Evolutionary conservation across 1,140 invertebrate species (phyloP).

Genomic region (Mesaphorura yosii): DNA sequence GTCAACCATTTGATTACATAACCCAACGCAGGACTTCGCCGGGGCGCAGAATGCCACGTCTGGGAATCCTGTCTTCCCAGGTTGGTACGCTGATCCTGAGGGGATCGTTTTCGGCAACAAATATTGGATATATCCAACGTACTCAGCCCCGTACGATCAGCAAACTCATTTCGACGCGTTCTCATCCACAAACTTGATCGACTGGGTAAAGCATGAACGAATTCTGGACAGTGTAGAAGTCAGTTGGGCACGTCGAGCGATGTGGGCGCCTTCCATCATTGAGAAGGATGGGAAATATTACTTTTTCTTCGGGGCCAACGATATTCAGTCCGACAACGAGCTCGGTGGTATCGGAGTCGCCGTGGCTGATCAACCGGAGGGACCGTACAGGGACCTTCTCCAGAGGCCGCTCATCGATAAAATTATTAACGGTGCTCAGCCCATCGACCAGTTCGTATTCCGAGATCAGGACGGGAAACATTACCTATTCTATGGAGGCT

Average conservation of each 20-base stretch:
- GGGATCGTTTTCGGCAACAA: slow-evolving; percentile 8
- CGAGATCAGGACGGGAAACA: slow-evolving; percentile 6
- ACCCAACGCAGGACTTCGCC: too few species aligned
- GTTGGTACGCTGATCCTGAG: slow-evolving; percentile 13
- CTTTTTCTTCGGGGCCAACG: slow-evolving; percentile 9
- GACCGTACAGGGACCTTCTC: slow-evolving; percentile 13
- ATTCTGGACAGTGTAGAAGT: slow-evolving; percentile 7
- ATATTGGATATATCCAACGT: slow-evolving; percentile 14
- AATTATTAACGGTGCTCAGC: slow-evolving; percentile 8
- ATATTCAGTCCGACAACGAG: neutral
- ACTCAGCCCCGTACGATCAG: neutral
- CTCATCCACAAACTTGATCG: slow-evolving; percentile 4
- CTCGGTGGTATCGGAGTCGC: slow-evolving; percentile 15
- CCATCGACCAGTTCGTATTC: slow-evolving; percentile 14
- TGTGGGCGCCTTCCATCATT: slow-evolving; percentile 12
- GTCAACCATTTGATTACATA: too few species aligned
- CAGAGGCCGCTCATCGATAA: slow-evolving; percentile 8
- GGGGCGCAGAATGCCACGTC: too few species aligned
- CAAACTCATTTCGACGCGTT: slow-evolving; percentile 10
- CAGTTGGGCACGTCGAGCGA: neutral
- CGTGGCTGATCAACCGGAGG: slow-evolving; percentile 11
- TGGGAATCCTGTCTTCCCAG: slow-evolving; percentile 16
- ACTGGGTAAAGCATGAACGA: slow-evolving; percentile 3
- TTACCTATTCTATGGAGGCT: slow-evolving; percentile 14
- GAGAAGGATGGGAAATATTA: slow-evolving; percentile 10